These are phyloP conservation scores for Willowsia nigromaculata DNA, from an alignment of 2,888 invertebrate genomes.

Conservation along the genomic window DNA sequence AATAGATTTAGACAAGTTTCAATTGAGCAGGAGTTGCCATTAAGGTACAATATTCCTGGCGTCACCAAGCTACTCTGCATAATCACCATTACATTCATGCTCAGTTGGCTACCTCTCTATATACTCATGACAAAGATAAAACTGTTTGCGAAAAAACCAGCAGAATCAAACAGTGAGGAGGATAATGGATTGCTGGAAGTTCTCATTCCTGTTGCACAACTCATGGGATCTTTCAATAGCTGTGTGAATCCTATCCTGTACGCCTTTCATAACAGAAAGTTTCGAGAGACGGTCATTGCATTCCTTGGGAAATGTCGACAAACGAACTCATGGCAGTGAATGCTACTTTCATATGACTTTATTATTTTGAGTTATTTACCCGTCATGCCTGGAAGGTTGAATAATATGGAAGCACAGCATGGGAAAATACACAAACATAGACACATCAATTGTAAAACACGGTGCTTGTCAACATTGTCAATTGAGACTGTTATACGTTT, in stretches of 20 bases:
- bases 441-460: too few relatives aligned
- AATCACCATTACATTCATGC: background rate
- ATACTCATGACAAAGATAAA: background rate
- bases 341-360: too few relatives aligned
- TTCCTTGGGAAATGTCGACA: background rate
- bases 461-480: too few relatives aligned
- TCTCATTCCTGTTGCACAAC: background rate
- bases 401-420: too few relatives aligned
- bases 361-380: too few relatives aligned
- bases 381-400: too few relatives aligned
- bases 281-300: background rate
- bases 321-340: background rate
- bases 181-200: background rate
- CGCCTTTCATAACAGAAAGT: background rate
- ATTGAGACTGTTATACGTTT: too few relatives aligned
- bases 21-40: background rate
- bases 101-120: background rate
- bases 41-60: background rate
- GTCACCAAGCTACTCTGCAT: background rate
- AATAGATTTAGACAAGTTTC: background rate
- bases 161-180: background rate
- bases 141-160: background rate
- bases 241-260: background rate
- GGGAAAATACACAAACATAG: too few relatives aligned
- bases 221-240: background rate